Base-by-base conservation (phyloP, 1,140 invertebrate genomes). In the Asobara japonica region DNA sequence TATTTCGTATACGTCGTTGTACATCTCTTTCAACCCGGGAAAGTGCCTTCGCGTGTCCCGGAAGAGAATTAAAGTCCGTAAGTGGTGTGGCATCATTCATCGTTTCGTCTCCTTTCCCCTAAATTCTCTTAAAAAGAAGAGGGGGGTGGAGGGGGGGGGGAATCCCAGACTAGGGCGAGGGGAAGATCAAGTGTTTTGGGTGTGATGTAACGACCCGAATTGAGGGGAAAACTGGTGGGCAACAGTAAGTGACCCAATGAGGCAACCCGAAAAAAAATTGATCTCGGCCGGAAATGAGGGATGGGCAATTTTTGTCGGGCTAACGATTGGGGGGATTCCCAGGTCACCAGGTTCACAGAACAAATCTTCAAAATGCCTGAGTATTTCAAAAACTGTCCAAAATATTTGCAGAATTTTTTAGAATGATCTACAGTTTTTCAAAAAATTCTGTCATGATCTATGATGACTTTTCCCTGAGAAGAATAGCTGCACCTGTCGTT, bases 21-120 rank as follows among this genome's bases (percentile, higher is more conserved):
- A 56, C 51, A 25, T 25, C 51, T 25, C 51, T 56, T 56, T 27
- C 18, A 56, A 56, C 60, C 5, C 10, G 29, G 4, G 27, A 13
- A n/a, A 62, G 27, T 62, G 60, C 27, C 10, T 62, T 62, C 29
- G 60, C 60, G 60, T 62, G 60, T 62, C 30, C 60, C 60, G 60
- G 60, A 62, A 62, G 60, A 16, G 25, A 62, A 31, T 62, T 62
- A 29, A 62, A 62, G 60, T 16, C 60, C 22, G 60, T 31, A 62
- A 62, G 25, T 62, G 27, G 60, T 61, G 4, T 13, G 60, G 20
- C 16, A 62, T 31, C 60, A 62, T 62, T 62, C 29, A 62, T 62
- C 13, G 29, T 30, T 62, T 31, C 11, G 0, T 62, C 11, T 22
- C 3, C 3, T 31, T 36, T 25, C 20, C 31, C 41, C 13, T 45